Evolutionary conservation across 2,113 vertebrate species (phyloP), one percentile per base, ranked within the genome.

Genomic region (Platysteira castanea): DNA sequence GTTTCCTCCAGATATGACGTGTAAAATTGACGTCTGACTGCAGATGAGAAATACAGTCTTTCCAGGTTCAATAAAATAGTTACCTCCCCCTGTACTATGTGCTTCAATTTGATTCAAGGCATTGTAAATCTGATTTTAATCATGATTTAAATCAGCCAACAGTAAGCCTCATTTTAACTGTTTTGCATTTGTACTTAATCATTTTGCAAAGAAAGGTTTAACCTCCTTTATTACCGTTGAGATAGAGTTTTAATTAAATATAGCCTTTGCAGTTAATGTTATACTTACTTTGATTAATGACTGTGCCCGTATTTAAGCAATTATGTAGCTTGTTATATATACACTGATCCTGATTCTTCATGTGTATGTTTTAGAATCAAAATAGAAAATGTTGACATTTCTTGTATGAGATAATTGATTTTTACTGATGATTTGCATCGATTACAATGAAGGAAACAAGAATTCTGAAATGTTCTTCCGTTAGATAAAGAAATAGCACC

Each of bases 171-270:
- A 60, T 82, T 89, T 91, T 91, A 82, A 92, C 84, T 91, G 84
- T 94, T 97, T 93, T 97, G 94, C 95, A 82, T 95, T 96, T 89
- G 91, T 94, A 92, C 93, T 97, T 97, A 97, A 94, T 96, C 87
- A 94, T 96, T 96, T 96, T 87, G 89, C 86, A 97, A 96, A 97
- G 93, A 97, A 96, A 96, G 95, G 84, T 94, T 97, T 96, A 96
- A 94, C 93, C 96, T 96, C 96, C 89, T 96, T 97, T 96, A 94
- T 97, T 97, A 89, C 94, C 65, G 69, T 5, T 95, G 87, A 93
- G 93, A 89, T 61, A 77, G 78, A 87, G 91, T 97, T 97, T 96
- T 96, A 97, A 96, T 97, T 97, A 97, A 95, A 95, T 92, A 78
- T 92, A 93, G 93, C 91, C 93, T 94, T 92, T 93, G 69, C 84